Evolutionary conservation across 1,140 invertebrate species (phyloP), one percentile per base, ranked within the genome.

Genomic region (Cotesia chilonis): DNA sequence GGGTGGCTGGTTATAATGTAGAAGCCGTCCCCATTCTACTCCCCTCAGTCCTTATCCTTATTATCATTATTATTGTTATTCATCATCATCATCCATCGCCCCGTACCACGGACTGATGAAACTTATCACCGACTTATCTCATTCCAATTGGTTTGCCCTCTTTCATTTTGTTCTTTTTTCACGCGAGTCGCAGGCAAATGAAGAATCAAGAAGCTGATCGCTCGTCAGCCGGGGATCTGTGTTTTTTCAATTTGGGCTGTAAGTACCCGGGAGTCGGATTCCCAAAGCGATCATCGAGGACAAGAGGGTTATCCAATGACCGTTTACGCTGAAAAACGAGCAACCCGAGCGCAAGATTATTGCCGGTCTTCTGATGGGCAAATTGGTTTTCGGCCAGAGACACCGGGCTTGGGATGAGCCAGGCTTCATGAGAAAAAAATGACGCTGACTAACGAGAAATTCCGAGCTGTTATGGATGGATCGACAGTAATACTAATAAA

Each of bases 311-410:
- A 84, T 80, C 80, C 41, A 81, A 84, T 79, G 80, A 82, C 81
- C 80, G 28, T 28, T 28, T 28, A 28, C 28, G 76, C 81, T 83
- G 81, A 85, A 85, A 85, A 84, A 83, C 77, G 80, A 83, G 80
- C 83, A 85, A 83, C 80, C 82, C 77, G 78, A 78, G 79, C 82
- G 28, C 28, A 28, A 28, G 28, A 28, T 84, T 86, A 84, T 87
- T 86, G 85, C 81, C 82, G 81, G 85, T 85, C 81, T 78, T 79
- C 79, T 84, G 51, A 72, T 81, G 80, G 84, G 85, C 83, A 87
- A 87, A 87, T 86, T 87, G 84, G 82, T 83, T 85, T 80, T 76
- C 57, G 69, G 59, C 28, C 1, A 28, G 3, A 28, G 28, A 28
- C 28, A 28, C 28, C 28, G 28, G 28, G 28, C 28, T 28, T 28